These are phyloP conservation scores for Mesembrinibis cayennensis DNA, from an alignment of 2,113 vertebrate species.

Conservation along the genomic window DNA sequence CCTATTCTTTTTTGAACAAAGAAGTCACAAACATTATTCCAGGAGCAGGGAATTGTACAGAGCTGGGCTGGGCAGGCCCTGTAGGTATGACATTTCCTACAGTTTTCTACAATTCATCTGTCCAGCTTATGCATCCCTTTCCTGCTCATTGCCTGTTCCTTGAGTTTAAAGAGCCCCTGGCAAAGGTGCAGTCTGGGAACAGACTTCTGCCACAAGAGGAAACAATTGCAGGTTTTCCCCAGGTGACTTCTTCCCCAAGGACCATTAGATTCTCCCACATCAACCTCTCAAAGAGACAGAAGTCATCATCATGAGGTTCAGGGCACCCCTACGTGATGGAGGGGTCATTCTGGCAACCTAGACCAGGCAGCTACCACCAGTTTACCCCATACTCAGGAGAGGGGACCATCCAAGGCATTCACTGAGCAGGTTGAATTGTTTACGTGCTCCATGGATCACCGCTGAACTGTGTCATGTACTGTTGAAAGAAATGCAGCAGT, in stretches of 20 bases:
- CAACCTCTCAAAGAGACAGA: background rate
- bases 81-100: background rate
- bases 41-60: background rate
- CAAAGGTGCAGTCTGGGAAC: background rate
- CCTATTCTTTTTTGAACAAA: background rate
- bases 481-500: background rate
- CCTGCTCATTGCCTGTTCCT: background rate
- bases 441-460: background rate
- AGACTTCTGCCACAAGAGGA: background rate
- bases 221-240: accelerated
- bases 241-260: background rate
- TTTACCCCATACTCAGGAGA: background rate
- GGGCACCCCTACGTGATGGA: background rate
- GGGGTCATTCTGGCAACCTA: background rate
- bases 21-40: background rate
- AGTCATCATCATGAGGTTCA: background rate
- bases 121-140: background rate
- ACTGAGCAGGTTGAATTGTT: background rate
- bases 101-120: background rate
- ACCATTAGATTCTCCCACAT: background rate
- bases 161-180: background rate
- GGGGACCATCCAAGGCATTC: background rate
- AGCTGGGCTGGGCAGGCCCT: background rate
- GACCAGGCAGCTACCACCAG: background rate
- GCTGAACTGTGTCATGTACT: background rate